These are phyloP conservation scores for Zoanthus gigantus DNA, from an alignment of 92 coral and sea anemone genomes.

Conservation along the genomic window DNA sequence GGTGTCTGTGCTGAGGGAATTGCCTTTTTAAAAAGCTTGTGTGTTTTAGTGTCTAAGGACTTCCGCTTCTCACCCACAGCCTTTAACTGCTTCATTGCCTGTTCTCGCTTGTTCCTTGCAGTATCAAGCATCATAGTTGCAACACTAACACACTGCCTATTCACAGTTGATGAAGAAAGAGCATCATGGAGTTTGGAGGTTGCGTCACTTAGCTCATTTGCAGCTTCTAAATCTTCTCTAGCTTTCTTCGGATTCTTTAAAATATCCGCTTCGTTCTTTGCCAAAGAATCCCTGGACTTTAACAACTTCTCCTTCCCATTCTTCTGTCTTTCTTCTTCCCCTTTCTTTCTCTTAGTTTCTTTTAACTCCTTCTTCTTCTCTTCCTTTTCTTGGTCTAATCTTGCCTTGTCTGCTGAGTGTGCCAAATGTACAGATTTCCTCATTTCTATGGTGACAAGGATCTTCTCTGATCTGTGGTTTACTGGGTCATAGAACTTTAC, in stretches of 20 bases:
- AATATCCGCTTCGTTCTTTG: no score
- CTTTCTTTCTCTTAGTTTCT: constrained; percentile 48
- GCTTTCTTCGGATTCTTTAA: no score
- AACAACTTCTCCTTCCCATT: no score
- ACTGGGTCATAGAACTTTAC: constrained; percentile 60
- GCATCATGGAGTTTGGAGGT: no score
- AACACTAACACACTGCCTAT: neutral
- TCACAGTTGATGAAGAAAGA: neutral
- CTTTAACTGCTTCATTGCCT: no score
- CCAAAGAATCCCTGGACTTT: no score
- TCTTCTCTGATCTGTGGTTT: constrained; percentile 57
- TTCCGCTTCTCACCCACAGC: no score
- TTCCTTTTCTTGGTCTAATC: constrained; percentile 53
- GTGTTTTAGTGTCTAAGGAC: neutral
- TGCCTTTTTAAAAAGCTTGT: neutral
- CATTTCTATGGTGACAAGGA: constrained; percentile 46
- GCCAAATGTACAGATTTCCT: constrained; percentile 59
- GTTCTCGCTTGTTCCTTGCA: no score
- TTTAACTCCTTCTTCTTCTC: constrained; percentile 43
- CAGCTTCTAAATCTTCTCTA: no score
- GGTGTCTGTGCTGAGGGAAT: neutral
- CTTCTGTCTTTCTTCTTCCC: neutral
- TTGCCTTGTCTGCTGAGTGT: constrained; percentile 48
- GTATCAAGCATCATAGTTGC: no score
- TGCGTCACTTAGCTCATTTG: no score